Conservation (phyloP, 1,140 invertebrate species). For the Radopholus similis region DNA sequence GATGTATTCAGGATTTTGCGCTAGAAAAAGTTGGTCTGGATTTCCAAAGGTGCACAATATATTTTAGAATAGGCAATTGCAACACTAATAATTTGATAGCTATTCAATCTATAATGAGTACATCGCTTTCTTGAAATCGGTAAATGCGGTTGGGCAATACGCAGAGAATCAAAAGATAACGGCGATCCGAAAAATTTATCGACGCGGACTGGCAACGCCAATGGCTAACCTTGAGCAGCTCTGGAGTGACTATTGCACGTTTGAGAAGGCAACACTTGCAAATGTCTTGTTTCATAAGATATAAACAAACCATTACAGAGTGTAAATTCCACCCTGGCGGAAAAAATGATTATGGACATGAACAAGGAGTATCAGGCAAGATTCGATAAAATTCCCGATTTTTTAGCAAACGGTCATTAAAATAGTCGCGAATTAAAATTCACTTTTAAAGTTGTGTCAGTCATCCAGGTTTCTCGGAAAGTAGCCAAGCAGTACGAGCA, state of each 20-base stretch:
- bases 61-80: neutral
- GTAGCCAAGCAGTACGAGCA: constrained; percentile 73
- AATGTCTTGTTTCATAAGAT: constrained; percentile 65
- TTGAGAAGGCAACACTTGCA: constrained; percentile 61
- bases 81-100: constrained; percentile 78
- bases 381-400: neutral
- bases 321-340: constrained; percentile 93
- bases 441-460: neutral
- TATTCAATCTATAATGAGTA: constrained; percentile 71
- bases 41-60: constrained; percentile 57
- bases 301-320: no score
- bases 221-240: constrained; percentile 94
- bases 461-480: constrained; percentile 73
- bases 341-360: constrained; percentile 83
- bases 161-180: constrained; percentile 99
- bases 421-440: neutral
- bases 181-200: constrained; percentile 91
- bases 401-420: neutral
- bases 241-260: constrained; percentile 95
- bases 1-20: constrained; percentile 98
- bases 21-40: constrained; percentile 98
- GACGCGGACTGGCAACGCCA: constrained; percentile 88
- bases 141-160: constrained; percentile 94
- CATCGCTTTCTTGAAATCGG: constrained; percentile 90
- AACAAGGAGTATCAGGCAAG: constrained; percentile 69